Evolutionary conservation across 53 echinoderm and acorn worm genomes (phyloP), one percentile per base, ranked within the genome.

Genomic region (Mesocentrotus franciscanus): DNA sequence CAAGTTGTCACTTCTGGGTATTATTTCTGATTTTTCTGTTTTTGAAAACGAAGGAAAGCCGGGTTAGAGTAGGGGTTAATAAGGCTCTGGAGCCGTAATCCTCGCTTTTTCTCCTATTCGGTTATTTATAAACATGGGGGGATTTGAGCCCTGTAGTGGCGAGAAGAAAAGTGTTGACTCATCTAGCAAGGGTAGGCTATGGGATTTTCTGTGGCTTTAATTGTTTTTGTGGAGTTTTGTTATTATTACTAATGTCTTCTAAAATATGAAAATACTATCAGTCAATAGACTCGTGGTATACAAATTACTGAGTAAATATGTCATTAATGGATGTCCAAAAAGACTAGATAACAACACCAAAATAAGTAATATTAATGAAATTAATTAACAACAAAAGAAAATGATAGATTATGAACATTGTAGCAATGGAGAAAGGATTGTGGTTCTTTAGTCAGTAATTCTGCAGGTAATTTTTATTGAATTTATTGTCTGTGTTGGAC

Each of bases 1-100:
- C 92, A 92, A 74, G 13, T 92, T 74, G 92, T 92, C 92, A 92
- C 92, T 92, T 70, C 56, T 70, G 71, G 74, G 92, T 92, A 92
- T 92, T 92, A 92, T 92, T 92, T 72, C 71, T 26, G 75, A 92
- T 56, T 26, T 74, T 56, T 72, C 72, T 56, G 64, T 92, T 71
- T 87, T 70, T 29, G 55, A 71, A 39, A 70, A 39, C 9, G 57
- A 27, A 57, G 55, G 74, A 92, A 92, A 74, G 92, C 66, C 26
- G 92, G 92, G 74, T 92, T 72, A 92, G 71, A 70, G 92, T 18
- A 91, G 91, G 90, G 91, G 91, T 91, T 91, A 64, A 91, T 64
- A 91, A 64, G 92, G 92, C 56, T 92, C 57, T 92, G 72, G 74
- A 70, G 92, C 56, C 15, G 4, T 74, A 56, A 56, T 56, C 92